Base-by-base conservation (phyloP, 92 coral and sea anemone species). In the Epizoanthus fatuus region DNA sequence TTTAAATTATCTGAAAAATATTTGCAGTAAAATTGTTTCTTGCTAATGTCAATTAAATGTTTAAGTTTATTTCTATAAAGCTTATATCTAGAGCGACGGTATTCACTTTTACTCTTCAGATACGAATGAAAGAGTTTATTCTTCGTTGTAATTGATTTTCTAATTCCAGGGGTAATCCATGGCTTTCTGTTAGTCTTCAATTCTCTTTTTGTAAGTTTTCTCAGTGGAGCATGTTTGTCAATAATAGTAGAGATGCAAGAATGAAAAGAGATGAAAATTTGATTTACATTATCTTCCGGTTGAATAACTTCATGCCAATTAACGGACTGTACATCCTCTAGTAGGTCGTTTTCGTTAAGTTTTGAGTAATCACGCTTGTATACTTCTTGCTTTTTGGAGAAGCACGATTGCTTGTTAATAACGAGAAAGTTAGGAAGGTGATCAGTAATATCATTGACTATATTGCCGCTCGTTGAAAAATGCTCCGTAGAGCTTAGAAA, bases 401-500 rank as follows among this genome's bases (percentile, higher is more conserved):
- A 42, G 39, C 25, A 8, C 20, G 73, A n/a, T 40, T 40, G 58
- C 51, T 80, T 80, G 25, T 39, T 80, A 15, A 78, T 78, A 60
- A 78, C 38, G 29, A 78, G 38, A 59, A 78, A 78, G 45, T 69
- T 69, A 7, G 45, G 74, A 12, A 32, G 22, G 20, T 69, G 47
- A 65, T 65, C 72, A 12, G 29, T 25, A 12, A 65, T 12, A 25
- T 73, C 56, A 73, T 38, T 20, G 17, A 60, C 49, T 39, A 63
- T 52, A 7, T 64, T 64, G 29, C 84, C 58, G 44, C 84, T 80
- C 3, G 63, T 15, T 3, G 63, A 47, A 19, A 35, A 44, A 38
- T 35, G 68, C 4, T 82, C 86, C 39, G 75, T 69, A 67, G 68
- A 82, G 55, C 75, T 82, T 6, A 82, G 35, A 69, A 69, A 82